Base-by-base conservation (phyloP, 2,797 vertebrate species). In the Borostomias antarcticus region DNA sequence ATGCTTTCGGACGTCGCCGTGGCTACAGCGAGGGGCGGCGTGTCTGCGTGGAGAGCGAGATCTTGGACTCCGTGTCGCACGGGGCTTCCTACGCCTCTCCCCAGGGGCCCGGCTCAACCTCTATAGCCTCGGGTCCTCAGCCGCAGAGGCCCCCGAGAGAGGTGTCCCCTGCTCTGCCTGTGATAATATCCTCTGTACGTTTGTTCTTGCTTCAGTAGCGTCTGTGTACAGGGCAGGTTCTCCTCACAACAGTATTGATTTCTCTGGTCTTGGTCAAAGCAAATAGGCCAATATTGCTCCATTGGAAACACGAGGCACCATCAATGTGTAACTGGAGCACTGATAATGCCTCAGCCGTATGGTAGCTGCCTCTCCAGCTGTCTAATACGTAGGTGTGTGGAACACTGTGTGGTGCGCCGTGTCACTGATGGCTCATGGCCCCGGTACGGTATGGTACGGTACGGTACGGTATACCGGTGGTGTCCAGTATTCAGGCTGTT, bases 311-410 rank as follows among this genome's bases (percentile, higher is more conserved):
- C 76, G 81, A 86, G 85, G 77, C 76, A 74, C 81, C 79, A 89
- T 90, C 83, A 89, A 91, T 89, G 88, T 91, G 81, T 90, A 90
- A 91, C 89, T 79, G 66, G 60, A 37, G 5, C 26, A 35, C 85
- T 88, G 88, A 89, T 89, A 90, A 89, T 75, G 70, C n/a, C n/a
- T n/a, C n/a, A n/a, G n/a, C n/a, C n/a, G n/a, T n/a, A n/a, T n/a
- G n/a, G n/a, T n/a, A n/a, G n/a, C 21, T 32, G 23, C 56, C 30
- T 35, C 8, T 77, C 80, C 82, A 79, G 75, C 73, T 69, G 69
- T 75, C 83, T 88, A 89, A 88, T 87, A 86, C 83, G 68, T 50
- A 70, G 82, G 83, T 26, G 76, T 84, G 73, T 45, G 21, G 62
- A 45, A 45, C 40, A 45, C n/a, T n/a, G n/a, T n/a, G n/a, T n/a